These are phyloP conservation scores for Carapus acus DNA, from an alignment of 2,797 vertebrate species.

Conservation along the genomic window DNA sequence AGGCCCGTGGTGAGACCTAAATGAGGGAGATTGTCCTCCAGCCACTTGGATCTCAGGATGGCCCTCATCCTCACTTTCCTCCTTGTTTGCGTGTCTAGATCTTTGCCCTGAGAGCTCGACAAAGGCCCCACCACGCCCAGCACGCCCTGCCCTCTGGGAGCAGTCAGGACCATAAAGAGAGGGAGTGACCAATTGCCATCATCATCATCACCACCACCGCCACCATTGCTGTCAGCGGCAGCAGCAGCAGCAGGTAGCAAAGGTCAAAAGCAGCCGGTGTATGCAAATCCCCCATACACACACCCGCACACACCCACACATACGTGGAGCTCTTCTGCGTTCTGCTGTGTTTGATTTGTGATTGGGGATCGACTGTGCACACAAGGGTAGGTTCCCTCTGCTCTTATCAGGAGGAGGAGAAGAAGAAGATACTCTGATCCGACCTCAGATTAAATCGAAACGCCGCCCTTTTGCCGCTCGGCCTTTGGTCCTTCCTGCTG, in stretches of 20 bases:
- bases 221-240: no score
- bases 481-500: constrained; percentile 53
- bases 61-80: no score
- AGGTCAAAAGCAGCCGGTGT: constrained; percentile 30
- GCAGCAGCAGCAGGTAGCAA: constrained; percentile 50
- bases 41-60: no score
- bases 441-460: constrained; percentile 10
- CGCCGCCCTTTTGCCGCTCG: constrained; percentile 11
- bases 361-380: no score
- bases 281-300: not conserved
- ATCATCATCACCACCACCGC: no score
- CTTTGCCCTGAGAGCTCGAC: not conserved
- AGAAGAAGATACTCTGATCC: not conserved
- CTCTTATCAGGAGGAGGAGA: constrained; percentile 4
- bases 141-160: not conserved
- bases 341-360: no score
- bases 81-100: no score
- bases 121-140: not conserved
- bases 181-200: constrained; percentile 23
- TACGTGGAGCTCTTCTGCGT: no score
- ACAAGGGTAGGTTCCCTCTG: no score
- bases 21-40: no score
- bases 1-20: no score
- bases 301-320: constrained; percentile 2
- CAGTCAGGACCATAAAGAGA: constrained; percentile 52